phyloP scores from a whole-genome alignment of 2,888 invertebrate species.

The Tachina lurida region DNA sequence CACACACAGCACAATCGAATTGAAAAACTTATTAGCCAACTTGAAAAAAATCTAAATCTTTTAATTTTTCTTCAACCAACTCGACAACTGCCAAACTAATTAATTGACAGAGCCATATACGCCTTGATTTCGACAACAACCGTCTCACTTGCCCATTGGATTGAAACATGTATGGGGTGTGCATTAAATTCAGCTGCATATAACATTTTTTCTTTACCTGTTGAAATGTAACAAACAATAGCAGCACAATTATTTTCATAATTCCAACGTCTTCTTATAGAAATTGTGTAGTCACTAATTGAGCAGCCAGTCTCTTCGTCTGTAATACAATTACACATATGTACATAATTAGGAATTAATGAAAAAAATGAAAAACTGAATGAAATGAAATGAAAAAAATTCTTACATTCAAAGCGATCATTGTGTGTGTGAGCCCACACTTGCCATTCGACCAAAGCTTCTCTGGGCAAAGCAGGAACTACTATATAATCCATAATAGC shows the following conservation, averaged over 20 bases:
- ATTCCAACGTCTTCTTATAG: constrained; percentile 93
- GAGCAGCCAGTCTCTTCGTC: constrained; percentile 96
- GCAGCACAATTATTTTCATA: constrained; percentile 94
- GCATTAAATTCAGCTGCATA: too few species aligned
- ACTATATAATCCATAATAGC: constrained; percentile 94
- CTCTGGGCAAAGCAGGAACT: constrained; percentile 90
- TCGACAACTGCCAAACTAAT: too few species aligned
- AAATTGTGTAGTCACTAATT: constrained; percentile 91
- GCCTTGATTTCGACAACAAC: too few species aligned
- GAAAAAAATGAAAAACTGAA: not conserved
- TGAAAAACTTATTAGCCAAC: too few species aligned
- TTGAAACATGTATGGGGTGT: too few species aligned
- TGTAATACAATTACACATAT: constrained; percentile 78
- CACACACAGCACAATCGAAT: too few species aligned
- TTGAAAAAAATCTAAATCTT: too few species aligned
- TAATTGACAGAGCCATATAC: too few species aligned
- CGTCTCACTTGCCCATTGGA: too few species aligned
- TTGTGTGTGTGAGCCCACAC: constrained; percentile 95
- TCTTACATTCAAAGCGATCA: constrained; percentile 93
- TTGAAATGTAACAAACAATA: constrained; percentile 91
- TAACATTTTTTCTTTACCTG: constrained; percentile 82
- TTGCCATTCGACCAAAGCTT: constrained; percentile 95
- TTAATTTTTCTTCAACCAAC: too few species aligned
- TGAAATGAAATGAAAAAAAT: constrained; percentile 65
- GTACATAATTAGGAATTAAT: not conserved